Conservation (phyloP, 2,888 invertebrate species). For the Harmothoe impar region DNA sequence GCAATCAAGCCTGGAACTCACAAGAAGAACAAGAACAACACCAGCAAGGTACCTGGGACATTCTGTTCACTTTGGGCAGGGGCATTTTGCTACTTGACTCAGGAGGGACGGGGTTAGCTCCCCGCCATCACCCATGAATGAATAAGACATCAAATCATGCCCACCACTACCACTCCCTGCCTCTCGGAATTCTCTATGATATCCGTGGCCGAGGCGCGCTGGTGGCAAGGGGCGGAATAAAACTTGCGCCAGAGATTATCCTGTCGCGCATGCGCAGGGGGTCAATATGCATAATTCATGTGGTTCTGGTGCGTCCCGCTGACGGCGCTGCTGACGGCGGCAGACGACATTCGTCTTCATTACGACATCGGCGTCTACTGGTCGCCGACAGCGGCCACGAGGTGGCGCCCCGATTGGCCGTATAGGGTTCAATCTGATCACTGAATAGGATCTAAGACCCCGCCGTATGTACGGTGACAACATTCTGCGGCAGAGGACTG, state of each 20-base stretch:
- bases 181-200: constrained; percentile 26
- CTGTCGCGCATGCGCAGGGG: constrained; percentile 12
- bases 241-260: background rate
- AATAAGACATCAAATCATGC: constrained; percentile 26
- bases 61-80: background rate
- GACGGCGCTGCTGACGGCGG: background rate
- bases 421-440: constrained; percentile 17
- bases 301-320: background rate
- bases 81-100: background rate
- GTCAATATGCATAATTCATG: constrained; percentile 5
- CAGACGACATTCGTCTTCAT: constrained; percentile 29
- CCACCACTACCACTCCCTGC: background rate
- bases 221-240: background rate
- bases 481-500: too few relatives aligned
- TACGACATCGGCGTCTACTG: constrained; percentile 1
- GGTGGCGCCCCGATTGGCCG: background rate
- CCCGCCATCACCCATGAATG: background rate
- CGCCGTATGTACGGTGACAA: background rate
- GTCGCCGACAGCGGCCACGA: constrained; percentile 6
- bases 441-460: background rate
- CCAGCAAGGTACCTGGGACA: background rate
- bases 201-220: background rate
- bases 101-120: background rate
- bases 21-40: too few relatives aligned
- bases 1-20: too few relatives aligned